Evolutionary conservation across 2,888 invertebrate species (phyloP).

Genomic region (Hecatera dysodea): DNA sequence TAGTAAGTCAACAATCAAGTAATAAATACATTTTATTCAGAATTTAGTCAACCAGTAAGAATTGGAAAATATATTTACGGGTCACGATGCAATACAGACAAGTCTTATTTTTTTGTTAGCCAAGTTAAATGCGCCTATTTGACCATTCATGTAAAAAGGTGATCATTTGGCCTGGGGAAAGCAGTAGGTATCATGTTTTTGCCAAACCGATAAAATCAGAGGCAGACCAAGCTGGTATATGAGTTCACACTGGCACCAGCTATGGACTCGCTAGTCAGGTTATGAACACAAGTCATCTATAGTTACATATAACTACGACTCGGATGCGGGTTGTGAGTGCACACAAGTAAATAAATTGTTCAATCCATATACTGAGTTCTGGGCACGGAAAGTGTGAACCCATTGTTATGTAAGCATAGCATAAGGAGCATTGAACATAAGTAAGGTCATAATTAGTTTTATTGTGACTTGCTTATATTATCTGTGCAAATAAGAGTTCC

Average conservation of each 20-base stretch:
- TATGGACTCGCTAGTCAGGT: too few species aligned
- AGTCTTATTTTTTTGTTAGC: neutral
- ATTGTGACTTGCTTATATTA: neutral
- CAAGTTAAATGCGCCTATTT: neutral
- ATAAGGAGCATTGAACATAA: too few species aligned
- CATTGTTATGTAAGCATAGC: neutral
- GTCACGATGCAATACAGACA: neutral
- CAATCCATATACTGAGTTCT: too few species aligned
- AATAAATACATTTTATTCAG: neutral
- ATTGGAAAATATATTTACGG: neutral
- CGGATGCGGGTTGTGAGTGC: too few species aligned
- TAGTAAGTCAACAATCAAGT: slow-evolving; percentile 10
- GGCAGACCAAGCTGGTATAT: neutral
- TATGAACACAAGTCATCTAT: too few species aligned
- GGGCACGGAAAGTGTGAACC: too few species aligned
- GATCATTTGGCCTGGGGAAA: neutral
- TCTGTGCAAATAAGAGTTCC: neutral
- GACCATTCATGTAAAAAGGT: neutral
- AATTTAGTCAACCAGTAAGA: neutral
- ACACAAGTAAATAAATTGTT: too few species aligned
- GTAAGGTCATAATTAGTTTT: neutral
- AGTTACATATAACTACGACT: too few species aligned
- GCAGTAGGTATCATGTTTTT: neutral
- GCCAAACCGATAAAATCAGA: neutral
- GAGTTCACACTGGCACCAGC: neutral